These are phyloP conservation scores for Hyposmocoma kahamanoa DNA, from an alignment of 1,140 invertebrate genomes.

Conservation along the genomic window DNA sequence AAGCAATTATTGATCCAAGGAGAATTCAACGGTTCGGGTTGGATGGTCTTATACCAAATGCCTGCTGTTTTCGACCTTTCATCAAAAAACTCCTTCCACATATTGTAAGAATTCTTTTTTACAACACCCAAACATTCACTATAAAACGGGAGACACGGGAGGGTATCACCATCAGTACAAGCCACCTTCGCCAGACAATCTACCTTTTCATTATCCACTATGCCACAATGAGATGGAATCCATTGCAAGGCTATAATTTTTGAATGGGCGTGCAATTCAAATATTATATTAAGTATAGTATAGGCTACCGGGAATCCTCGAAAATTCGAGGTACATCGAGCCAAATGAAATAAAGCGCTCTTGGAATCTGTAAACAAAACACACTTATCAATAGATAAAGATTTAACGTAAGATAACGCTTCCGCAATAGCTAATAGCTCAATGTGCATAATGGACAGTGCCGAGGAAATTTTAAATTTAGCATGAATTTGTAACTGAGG, in stretches of 20 bases:
- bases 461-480: slow-evolving; percentile 3
- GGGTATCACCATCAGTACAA: background rate
- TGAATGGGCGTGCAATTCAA: background rate
- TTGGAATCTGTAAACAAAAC: background rate
- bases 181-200: background rate
- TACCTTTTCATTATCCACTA: background rate
- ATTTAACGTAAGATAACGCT: slow-evolving; percentile 14
- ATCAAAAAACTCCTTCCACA: background rate
- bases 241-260: background rate
- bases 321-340: slow-evolving; percentile 1
- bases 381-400: background rate
- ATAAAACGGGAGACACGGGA: background rate
- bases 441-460: slow-evolving; percentile 11
- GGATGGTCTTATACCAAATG: background rate
- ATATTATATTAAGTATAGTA: background rate
- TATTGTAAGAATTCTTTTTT: background rate
- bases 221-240: slow-evolving; percentile 1
- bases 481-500: background rate
- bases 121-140: background rate
- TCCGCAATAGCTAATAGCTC: slow-evolving; percentile 12
- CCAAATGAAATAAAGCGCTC: background rate
- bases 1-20: too few species aligned
- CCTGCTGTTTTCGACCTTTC: background rate
- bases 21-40: background rate
- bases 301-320: slow-evolving; percentile 1